Base-by-base conservation (phyloP, 1,140 invertebrate species). In the Maconellicoccus hirsutus region DNA sequence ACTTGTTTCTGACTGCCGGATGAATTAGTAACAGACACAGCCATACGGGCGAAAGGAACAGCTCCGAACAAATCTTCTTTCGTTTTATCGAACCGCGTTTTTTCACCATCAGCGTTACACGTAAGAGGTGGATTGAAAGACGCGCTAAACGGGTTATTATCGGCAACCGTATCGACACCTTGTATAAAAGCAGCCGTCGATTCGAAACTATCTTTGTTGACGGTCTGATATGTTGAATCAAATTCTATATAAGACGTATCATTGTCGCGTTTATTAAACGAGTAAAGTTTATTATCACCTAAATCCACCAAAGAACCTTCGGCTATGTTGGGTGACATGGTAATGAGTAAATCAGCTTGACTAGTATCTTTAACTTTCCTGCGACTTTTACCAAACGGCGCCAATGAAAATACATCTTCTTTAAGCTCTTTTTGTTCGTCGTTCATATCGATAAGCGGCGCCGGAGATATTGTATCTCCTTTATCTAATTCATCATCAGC, bases 401-500 rank as follows among this genome's bases (percentile, higher is more conserved):
- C 70, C 59, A 70, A 71, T 8, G 73, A 69, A 63, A 71, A 73
- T 0, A 73, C 71, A 70, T 73, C 71, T 26, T 69, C 61, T 25
- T 71, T 69, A 19, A 70, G 71, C 22, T 71, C 70, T 21, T 72
- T 72, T 10, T 63, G 70, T 33, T 75, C 73, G 14, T 75, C 75
- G 14, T 81, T 78, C 27, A 80, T 77, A 59, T 78, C 74, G n/a
- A 75, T 74, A 6, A 75, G 59, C 72, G 73, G 70, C 72, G 73
- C 71, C 80, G 80, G 66, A 78, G 79, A 72, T 77, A 78, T 14
- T 76, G 76, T 1, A 73, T 82, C 80, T 7, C 82, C 83, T 2
- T 81, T 81, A 72, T 89, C 87, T 3, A 91, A 77, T 76, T 92
- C 89, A 77, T 92, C 89, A 74, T 93, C 90, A 27, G 90, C 80